A percentile compares a stretch with the other conserved stretches of the same genome.
These are phyloP conservation scores for Aspidapion aeneum DNA, from an alignment of 2,888 invertebrate genomes.

Conservation along the genomic window DNA sequence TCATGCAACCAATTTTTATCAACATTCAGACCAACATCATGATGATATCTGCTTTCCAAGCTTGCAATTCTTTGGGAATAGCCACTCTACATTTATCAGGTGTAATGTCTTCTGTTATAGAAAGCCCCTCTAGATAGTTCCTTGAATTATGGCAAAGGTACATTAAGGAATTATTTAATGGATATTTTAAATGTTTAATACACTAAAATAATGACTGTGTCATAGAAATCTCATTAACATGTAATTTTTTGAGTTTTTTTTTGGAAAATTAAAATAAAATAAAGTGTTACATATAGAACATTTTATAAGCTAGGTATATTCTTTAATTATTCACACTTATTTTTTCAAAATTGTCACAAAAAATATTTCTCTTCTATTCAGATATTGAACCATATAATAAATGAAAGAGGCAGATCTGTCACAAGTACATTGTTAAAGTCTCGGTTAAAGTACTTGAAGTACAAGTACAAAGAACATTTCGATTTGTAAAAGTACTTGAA, in stretches of 20 bases:
- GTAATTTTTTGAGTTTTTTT: neutral
- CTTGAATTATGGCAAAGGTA: no score
- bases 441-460: no score
- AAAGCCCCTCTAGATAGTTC: no score
- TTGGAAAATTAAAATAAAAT: neutral
- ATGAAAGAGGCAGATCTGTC: no score
- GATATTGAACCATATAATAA: no score
- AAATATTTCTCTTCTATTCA: neutral
- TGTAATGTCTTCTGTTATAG: constrained; percentile 92
- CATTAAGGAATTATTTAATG: no score
- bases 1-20: constrained; percentile 96
- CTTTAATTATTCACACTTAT: neutral
- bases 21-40: constrained; percentile 99
- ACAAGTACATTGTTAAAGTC: no score
- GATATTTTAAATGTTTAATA: no score
- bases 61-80: constrained; percentile 81
- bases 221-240: neutral
- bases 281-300: neutral
- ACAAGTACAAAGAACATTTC: no score
- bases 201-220: neutral
- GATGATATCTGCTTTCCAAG: constrained; percentile 96
- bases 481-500: no score
- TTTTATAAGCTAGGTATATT: neutral
- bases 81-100: constrained; percentile 80
- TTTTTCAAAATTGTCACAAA: neutral